Evolutionary conservation across 2,888 invertebrate genomes (phyloP), one percentile per base, ranked within the genome.

Genomic region (Ectropis crepuscularia): DNA sequence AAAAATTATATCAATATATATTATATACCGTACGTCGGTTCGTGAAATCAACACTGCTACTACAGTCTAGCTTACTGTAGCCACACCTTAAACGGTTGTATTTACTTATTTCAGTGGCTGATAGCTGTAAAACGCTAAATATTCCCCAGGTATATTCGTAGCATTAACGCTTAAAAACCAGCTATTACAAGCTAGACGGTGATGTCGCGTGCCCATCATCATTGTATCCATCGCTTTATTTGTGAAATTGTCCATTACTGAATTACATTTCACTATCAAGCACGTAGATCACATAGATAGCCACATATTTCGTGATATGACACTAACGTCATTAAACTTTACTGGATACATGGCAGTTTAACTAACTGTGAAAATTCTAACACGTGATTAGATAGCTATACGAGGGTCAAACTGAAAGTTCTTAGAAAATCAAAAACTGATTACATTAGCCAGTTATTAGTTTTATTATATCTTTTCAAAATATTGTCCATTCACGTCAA

Each of bases 201-300:
- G 67, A 71, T 74, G 65, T 85, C 74, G 83, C 85, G 84, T 85
- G 86, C 70, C 78, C 74, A 80, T 82, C 80, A 82, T 77, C 81
- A 78, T 80, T 79, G 72, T 69, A 70, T 67, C 71, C 72, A 72
- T 75, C 70, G 73, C 74, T 75, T 75, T 76, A 74, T 77, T 76
- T 76, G 76, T 74, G 78, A 77, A 75, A 73, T 72, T 77, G 73
- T 78, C 81, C 82, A 85, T 85, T 85, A 86, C 77, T 61, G 73
- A 77, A 83, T 80, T 82, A 80, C 76, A 76, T 78, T 81, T 78
- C 73, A 81, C 80, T 81, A 79, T 81, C 75, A 74, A 50, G 76
- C 73, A 69, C 73, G 76, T 80, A 78, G 80, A 81, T 82, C 79
- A 82, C 77, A 81, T 67, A 78, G 76, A 79, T 79, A 61, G 68